Conservation (phyloP, 2,113 vertebrate species). For the Prionailurus bengalensis region DNA sequence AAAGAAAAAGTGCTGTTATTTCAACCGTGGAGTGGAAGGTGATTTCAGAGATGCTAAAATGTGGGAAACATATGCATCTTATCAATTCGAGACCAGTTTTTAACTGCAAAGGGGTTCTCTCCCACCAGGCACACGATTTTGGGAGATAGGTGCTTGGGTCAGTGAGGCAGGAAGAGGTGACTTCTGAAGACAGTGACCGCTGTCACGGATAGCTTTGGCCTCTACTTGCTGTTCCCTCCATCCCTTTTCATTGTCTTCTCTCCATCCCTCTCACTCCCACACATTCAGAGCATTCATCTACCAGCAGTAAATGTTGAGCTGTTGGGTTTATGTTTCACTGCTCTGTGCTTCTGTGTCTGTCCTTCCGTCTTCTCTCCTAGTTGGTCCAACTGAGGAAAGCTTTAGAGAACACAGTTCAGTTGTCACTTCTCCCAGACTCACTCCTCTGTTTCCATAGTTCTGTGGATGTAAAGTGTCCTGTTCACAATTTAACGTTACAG, state of each 20-base stretch:
- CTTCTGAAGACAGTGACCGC: neutral
- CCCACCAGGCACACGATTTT: neutral
- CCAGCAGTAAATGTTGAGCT: neutral
- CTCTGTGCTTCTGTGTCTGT: neutral
- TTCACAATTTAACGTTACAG: neutral
- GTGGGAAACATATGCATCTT: neutral
- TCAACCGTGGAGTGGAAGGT: neutral
- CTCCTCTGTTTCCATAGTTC: neutral
- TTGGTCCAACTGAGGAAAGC: neutral
- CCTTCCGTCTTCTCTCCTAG: neutral
- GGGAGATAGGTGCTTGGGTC: neutral
- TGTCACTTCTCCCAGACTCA: neutral
- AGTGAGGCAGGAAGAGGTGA: neutral
- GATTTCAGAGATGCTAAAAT: conserved; percentile 14
- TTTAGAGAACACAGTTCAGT: neutral
- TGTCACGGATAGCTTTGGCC: neutral
- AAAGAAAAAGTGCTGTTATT: neutral
- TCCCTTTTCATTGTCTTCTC: neutral
- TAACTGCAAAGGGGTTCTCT: neutral
- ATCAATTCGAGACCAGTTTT: neutral
- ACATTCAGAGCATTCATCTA: neutral
- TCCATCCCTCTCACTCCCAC: neutral
- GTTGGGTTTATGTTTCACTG: neutral
- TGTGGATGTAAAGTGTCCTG: neutral
- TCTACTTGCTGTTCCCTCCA: neutral